These are phyloP conservation scores for Dermolepida albohirtum DNA, from an alignment of 2,888 invertebrate genomes.

Conservation along the genomic window DNA sequence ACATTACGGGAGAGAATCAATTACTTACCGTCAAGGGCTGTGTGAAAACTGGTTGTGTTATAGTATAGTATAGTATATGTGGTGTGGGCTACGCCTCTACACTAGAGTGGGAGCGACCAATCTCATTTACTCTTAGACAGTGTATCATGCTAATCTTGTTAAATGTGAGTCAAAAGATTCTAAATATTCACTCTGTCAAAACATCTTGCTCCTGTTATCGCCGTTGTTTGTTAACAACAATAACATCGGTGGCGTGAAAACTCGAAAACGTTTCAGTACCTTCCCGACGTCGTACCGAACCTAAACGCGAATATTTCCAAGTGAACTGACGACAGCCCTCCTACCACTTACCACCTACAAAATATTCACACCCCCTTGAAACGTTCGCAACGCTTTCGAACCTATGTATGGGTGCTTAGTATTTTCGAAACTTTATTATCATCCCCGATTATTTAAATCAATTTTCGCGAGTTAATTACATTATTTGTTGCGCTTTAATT, in stretches of 20 bases:
- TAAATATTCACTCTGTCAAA: conserved; percentile 66
- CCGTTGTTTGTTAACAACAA: conserved; percentile 27
- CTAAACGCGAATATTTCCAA: no score
- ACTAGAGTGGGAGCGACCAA: conserved; percentile 66
- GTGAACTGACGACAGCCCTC: no score
- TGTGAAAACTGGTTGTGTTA: conserved; percentile 19
- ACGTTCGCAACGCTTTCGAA: not conserved
- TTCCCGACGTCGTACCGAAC: no score
- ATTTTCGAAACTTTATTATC: no score
- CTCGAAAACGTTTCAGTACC: conserved; percentile 10
- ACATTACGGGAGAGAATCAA: no score
- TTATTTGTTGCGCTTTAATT: no score
- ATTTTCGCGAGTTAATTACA: not conserved
- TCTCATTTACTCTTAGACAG: conserved; percentile 63
- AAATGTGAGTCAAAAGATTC: conserved; percentile 64
- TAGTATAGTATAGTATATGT: conserved; percentile 34
- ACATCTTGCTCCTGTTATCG: conserved; percentile 62
- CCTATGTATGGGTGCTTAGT: not conserved
- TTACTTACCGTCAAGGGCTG: conserved; percentile 46
- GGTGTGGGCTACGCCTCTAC: conserved; percentile 62
- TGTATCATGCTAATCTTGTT: conserved; percentile 64
- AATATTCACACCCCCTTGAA: no score
- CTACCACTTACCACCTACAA: no score
- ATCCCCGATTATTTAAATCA: not conserved
- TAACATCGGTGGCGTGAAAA: conserved; percentile 31